phyloP scores from a whole-genome alignment of 2,113 vertebrate genomes.

The Cyprinus carpio region DNA sequence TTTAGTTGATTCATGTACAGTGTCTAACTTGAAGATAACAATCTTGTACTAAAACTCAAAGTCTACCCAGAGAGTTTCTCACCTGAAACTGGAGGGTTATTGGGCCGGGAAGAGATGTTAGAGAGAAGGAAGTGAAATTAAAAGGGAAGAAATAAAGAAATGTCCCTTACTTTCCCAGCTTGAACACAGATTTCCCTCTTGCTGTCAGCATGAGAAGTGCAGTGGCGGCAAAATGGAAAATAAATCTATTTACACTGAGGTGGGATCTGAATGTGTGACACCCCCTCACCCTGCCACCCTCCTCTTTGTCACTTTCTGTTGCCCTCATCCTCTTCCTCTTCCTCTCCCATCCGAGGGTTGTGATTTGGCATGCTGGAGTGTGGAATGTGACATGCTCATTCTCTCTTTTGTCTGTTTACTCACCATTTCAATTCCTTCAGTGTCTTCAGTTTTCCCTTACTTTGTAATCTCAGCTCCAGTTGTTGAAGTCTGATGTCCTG shows the following conservation, averaged over 20 bases:
- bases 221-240: slow-evolving; percentile 40
- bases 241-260: slow-evolving; percentile 44
- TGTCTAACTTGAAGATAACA: slow-evolving; percentile 6
- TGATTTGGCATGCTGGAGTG: neutral
- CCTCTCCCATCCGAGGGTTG: neutral
- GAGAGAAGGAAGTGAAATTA: slow-evolving; percentile 17
- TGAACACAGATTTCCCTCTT: neutral
- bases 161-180: neutral
- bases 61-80: neutral
- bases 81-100: neutral
- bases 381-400: slow-evolving; percentile 36
- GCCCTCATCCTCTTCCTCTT: neutral
- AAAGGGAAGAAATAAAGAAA: slow-evolving; percentile 38
- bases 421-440: neutral
- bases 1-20: neutral
- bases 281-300: neutral
- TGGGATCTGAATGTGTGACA: slow-evolving; percentile 24
- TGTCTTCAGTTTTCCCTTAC: slow-evolving; percentile 34
- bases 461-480: slow-evolving; percentile 32
- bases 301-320: neutral
- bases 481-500: neutral
- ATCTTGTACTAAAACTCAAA: slow-evolving; percentile 1
- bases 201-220: slow-evolving; percentile 30
- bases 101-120: neutral
- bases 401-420: slow-evolving; percentile 61